Evolutionary conservation across 2,888 invertebrate species (phyloP).

Genomic region (Aplocera efformata): DNA sequence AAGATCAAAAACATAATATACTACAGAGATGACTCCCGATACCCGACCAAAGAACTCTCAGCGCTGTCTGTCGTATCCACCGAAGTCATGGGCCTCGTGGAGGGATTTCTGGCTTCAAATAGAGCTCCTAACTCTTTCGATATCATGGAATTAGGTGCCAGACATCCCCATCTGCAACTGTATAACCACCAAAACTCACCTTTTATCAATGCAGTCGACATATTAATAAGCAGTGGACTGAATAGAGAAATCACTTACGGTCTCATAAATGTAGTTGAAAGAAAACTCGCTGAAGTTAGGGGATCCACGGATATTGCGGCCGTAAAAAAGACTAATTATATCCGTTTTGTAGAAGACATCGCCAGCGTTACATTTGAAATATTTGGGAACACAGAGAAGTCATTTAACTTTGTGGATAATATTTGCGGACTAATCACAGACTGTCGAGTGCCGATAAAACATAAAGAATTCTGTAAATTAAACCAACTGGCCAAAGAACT

Average conservation of each 20-base stretch:
- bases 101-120: constrained; percentile 78
- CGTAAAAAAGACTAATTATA: constrained; percentile 71
- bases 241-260: constrained; percentile 76
- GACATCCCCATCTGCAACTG: constrained; percentile 70
- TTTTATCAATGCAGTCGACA: constrained; percentile 73
- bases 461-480: constrained; percentile 72
- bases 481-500: constrained; percentile 71
- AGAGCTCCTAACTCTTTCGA: constrained; percentile 73
- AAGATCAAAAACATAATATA: constrained; percentile 74
- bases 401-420: constrained; percentile 66
- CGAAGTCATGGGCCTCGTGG: constrained; percentile 81
- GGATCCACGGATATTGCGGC: constrained; percentile 61
- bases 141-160: constrained; percentile 64
- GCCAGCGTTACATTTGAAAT: constrained; percentile 74
- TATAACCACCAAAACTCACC: constrained; percentile 74
- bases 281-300: constrained; percentile 72
- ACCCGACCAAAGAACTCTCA: constrained; percentile 76
- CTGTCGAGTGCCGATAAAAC: constrained; percentile 70
- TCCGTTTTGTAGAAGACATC: constrained; percentile 71
- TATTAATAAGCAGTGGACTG: constrained; percentile 69
- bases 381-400: constrained; percentile 69
- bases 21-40: constrained; percentile 65
- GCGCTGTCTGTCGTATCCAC: constrained; percentile 80
- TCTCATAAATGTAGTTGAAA: constrained; percentile 71
- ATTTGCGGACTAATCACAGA: constrained; percentile 67